Evolutionary conservation across 2,113 vertebrate species (phyloP).

Genomic region (Eulemur rufifrons): DNA sequence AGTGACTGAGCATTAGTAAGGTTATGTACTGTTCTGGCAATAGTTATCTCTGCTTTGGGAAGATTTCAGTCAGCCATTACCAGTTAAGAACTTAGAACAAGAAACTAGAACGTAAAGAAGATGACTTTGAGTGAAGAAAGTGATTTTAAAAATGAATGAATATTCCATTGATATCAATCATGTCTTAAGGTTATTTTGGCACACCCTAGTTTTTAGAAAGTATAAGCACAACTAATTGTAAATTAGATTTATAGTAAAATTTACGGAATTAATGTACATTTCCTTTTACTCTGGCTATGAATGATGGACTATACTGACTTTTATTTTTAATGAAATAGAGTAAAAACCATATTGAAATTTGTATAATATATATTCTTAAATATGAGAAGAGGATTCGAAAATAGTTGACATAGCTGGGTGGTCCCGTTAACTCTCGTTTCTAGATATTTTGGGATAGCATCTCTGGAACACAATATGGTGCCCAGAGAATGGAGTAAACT

Average conservation of each 20-base stretch:
- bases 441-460: neutral
- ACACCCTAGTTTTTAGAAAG: neutral
- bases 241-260: conserved; percentile 19
- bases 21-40: conserved; percentile 68
- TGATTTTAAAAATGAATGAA: conserved; percentile 51
- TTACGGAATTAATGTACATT: conserved; percentile 24
- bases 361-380: conserved; percentile 1
- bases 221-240: neutral
- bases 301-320: neutral
- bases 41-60: conserved; percentile 46
- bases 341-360: neutral
- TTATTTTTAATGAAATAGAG: neutral
- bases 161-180: conserved; percentile 34
- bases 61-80: conserved; percentile 54
- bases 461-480: neutral
- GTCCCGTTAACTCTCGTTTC: neutral
- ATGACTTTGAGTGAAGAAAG: neutral
- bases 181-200: conserved; percentile 51
- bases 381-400: neutral
- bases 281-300: conserved; percentile 41
- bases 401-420: neutral
- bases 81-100: conserved; percentile 69
- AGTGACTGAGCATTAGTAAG: conserved; percentile 77
- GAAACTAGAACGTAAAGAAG: conserved; percentile 50
- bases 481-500: neutral